Base-by-base conservation (phyloP, 2,113 vertebrate genomes). In the Triplophysa rosa region DNA sequence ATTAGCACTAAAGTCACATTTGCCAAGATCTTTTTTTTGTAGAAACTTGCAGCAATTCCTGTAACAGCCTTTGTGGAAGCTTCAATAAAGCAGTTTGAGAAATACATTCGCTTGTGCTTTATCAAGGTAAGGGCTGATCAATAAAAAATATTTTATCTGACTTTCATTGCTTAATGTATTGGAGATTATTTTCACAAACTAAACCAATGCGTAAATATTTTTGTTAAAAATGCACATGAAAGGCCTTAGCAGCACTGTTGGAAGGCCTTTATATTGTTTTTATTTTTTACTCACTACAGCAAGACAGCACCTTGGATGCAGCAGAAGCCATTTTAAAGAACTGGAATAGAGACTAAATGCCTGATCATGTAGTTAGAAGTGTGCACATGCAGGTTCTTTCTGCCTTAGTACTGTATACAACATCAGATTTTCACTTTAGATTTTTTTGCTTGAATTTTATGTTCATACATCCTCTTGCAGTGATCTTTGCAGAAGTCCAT, bases 31-130 rank as follows among this genome's bases (percentile, higher is more conserved):
- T 52, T 3, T n/a, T 33, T 3, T 37, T 26, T 21, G 49, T 33
- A 99, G 97, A 98, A 97, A 94, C 88, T 99, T 8, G 94, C 95
- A 78, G 94, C 96, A 67, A 99, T 99, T 86, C 97, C 97, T 58
- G 90, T 98, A 77, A 94, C 96, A 1, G 94, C 96, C 0, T 99
- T 99, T 85, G 95, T 95, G 85, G 93, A 93, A 0, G 92, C 92
- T 14, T 93, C 94, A 70, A 96, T 89, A 81, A 91, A 84, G 72
- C 87, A 94, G 1, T 98, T 99, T 91, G 96, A 99, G 88, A 98
- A 97, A 90, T 98, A 96, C 29, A 95, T 99, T 76, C 93, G 97
- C 1, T 92, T 99, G 78, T 99, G 97, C 85, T 99, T 99, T 87
- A 98, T 99, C 83, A 99, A 99, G 95, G 98, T 99, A 94, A 93